A percentile compares a stretch with the other conserved stretches of the same genome.
Evolutionary conservation across 1,140 invertebrate genomes (phyloP).

Genomic region (Kradibia gibbosae): DNA sequence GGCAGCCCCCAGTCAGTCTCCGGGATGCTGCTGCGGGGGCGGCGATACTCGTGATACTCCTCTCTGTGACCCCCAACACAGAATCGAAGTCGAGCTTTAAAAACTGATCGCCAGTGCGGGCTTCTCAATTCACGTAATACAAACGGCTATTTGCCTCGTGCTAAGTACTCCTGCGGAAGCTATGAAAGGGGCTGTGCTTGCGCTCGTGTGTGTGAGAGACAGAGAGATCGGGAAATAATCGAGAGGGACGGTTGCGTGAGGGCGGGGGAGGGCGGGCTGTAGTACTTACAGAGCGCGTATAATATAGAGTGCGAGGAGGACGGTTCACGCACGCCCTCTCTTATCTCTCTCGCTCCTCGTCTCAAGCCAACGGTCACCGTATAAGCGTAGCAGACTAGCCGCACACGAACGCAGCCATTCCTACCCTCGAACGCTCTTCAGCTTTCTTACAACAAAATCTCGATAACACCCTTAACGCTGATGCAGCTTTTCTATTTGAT

Average conservation of each 20-base stretch:
- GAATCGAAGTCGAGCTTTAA: constrained; percentile 1
- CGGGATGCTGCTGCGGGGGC: constrained; percentile 36
- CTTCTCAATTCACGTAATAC: not conserved
- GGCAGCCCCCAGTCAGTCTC: constrained; percentile 57
- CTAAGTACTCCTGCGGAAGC: not conserved
- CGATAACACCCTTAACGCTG: no score
- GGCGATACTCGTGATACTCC: constrained; percentile 27
- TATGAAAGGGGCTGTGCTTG: no score
- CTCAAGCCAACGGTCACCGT: constrained; percentile 1
- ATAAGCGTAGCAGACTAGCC: no score
- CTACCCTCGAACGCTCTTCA: not conserved
- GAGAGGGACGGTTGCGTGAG: not conserved
- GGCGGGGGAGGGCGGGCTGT: no score
- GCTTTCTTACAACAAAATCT: not conserved
- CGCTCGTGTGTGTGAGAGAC: no score
- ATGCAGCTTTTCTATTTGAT: not conserved
- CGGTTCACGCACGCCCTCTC: constrained; percentile 33
- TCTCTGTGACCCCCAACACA: constrained; percentile 24
- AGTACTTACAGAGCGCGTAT: not conserved
- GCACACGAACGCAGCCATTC: no score
- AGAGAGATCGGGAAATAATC: not conserved
- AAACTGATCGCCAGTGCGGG: constrained; percentile 2
- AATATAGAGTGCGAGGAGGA: not conserved
- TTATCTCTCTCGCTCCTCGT: constrained; percentile 19
- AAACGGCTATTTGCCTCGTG: not conserved